Base-by-base conservation (phyloP, 2,797 vertebrate genomes). In the Cossypha dichroa region DNA sequence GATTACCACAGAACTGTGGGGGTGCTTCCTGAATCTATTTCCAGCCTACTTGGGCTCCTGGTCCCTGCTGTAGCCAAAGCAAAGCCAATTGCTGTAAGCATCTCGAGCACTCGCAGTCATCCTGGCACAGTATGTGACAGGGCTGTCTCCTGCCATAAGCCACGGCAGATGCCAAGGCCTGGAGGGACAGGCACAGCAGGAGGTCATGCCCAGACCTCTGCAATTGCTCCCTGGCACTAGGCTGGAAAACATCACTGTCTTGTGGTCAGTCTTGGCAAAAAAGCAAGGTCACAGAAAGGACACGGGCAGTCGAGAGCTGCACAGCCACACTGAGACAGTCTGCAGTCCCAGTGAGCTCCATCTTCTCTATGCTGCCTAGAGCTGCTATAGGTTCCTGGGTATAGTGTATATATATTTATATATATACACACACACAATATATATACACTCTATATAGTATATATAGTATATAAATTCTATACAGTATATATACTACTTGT, bases 401-500 rank as follows among this genome's bases (percentile, higher is more conserved):
- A 20, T 0, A 62, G 19, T 62, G 22, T 62, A 1, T 13, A 10
- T 21, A 7, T n/a, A 4, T 49, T 12, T 18, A 38, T 38, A 14
- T 14, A 38, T 38, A 38, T 38, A 38, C 8, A 34, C 34, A 34
- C 34, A 38, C 38, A 38, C 38, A 38, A 38, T 38, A 38, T 38
- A 38, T 38, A 13, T 38, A 40, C 38, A 48, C 25, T 15, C 6
- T 38, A 38, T 38, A 14, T 38, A 38, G 13, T 38, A 38, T 33
- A 26, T 10, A 33, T 5, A 25, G 5, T 10, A 64, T 25, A 45
- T 19, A 14, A 19, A 45, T 11, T 25, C n/a, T 63, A 19, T 31
- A n/a, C 9, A 54, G 17, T 38, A 9, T 6, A 18, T 26, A 34
- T 20, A 15, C 9, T 40, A 2, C 7, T 4, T 6, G 9, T 2